A percentile compares a stretch with the other conserved stretches of the same genome.
Evolutionary conservation across 2,797 vertebrate genomes (phyloP).

Genomic region (Squalus acanthias): DNA sequence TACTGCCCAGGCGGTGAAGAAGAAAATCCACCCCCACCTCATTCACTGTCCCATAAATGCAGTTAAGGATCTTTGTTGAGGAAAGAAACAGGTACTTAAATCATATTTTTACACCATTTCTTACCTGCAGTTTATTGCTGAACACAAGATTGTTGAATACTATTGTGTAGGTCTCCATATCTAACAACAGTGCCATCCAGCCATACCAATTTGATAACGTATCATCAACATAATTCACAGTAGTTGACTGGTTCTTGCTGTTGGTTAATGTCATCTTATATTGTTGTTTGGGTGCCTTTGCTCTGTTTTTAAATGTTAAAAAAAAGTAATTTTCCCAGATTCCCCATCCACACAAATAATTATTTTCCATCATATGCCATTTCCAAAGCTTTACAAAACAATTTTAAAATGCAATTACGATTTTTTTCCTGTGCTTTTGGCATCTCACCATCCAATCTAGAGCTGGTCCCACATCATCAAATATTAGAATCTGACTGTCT

Average conservation of each 20-base stretch:
- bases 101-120: rapidly evolving
- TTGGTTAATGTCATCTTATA: constrained; percentile 57
- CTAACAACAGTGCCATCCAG: constrained; percentile 60
- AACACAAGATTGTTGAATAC: constrained; percentile 47
- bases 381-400: no score
- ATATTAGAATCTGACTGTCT: no score
- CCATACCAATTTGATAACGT: constrained; percentile 56
- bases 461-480: no score
- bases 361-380: not conserved
- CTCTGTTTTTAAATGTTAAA: constrained; percentile 45
- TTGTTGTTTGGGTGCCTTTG: constrained; percentile 42
- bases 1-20: no score
- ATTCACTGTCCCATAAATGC: no score
- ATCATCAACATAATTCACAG: constrained; percentile 54
- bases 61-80: not conserved
- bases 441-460: no score
- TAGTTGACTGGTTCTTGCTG: constrained; percentile 54
- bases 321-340: not conserved
- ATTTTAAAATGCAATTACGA: no score
- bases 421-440: no score
- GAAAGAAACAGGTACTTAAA: not conserved
- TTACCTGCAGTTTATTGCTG: constrained; percentile 55
- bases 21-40: no score
- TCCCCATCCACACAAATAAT: not conserved
- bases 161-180: constrained; percentile 53